These are phyloP conservation scores for Neogale vison DNA, from an alignment of 2,113 vertebrate genomes.

Conservation along the genomic window DNA sequence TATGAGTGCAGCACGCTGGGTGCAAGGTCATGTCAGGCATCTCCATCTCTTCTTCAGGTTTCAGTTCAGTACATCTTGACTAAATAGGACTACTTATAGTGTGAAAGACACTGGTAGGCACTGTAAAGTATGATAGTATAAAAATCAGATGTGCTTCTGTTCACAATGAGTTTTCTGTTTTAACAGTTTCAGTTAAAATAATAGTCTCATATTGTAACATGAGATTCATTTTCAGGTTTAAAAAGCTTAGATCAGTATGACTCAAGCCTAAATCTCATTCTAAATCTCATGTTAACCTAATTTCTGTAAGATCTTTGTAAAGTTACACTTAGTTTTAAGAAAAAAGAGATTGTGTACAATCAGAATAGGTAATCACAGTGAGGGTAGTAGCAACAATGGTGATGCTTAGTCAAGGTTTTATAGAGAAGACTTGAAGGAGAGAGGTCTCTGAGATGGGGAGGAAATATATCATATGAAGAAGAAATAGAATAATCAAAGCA, in stretches of 20 bases:
- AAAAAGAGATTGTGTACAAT: neutral
- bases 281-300: neutral
- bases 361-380: neutral
- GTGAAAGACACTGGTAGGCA: neutral
- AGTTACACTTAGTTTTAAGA: neutral
- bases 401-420: neutral
- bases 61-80: slow-evolving; percentile 16
- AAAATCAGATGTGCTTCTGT: neutral
- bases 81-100: neutral
- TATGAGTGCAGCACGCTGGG: neutral
- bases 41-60: neutral
- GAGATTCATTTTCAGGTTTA: neutral
- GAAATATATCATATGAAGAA: neutral
- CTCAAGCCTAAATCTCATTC: neutral
- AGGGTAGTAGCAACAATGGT: neutral
- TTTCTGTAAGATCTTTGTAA: neutral
- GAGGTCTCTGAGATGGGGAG: neutral
- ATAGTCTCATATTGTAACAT: neutral
- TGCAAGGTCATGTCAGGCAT: neutral
- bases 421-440: neutral
- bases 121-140: neutral
- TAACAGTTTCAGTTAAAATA: neutral
- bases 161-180: neutral
- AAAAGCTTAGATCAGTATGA: neutral
- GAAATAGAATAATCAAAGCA: neutral